phyloP scores from a whole-genome alignment of 2,113 vertebrate genomes.

The Murina feae region DNA sequence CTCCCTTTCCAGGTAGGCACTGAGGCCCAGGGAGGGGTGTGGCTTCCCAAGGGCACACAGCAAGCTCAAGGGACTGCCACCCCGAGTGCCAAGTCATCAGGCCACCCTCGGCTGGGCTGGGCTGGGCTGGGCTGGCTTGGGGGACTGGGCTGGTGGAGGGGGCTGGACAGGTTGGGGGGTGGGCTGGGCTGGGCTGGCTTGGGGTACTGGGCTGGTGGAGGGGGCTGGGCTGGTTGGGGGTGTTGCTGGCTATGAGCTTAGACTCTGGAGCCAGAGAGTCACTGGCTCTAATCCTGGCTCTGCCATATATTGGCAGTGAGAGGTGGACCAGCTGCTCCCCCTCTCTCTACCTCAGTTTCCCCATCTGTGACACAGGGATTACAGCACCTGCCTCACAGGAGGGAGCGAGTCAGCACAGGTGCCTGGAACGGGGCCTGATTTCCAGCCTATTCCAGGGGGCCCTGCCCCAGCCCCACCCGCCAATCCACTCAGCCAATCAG shows the following conservation, averaged over 20 bases:
- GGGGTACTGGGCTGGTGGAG: too few species aligned
- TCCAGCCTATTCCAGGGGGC: neutral
- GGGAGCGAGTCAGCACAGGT: neutral
- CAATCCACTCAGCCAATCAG: neutral
- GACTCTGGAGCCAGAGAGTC: neutral
- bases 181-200: too few species aligned
- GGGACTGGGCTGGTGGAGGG: too few species aligned
- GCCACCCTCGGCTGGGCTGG: neutral
- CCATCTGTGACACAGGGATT: neutral
- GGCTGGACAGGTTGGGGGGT: too few species aligned
- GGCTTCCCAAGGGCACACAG: neutral
- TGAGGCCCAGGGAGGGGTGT: neutral
- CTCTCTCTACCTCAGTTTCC: neutral
- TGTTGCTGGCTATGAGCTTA: neutral
- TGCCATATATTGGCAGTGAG: neutral
- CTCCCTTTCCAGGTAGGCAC: neutral
- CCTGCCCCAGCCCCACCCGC: neutral
- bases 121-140: neutral
- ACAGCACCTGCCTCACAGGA: neutral
- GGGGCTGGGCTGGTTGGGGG: too few species aligned
- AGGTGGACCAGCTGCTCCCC: neutral
- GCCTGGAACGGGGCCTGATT: neutral
- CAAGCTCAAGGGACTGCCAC: neutral
- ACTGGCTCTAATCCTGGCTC: neutral
- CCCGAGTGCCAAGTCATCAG: neutral